Base-by-base conservation (phyloP, 1,140 invertebrate species). In the Aphelinus certus region DNA sequence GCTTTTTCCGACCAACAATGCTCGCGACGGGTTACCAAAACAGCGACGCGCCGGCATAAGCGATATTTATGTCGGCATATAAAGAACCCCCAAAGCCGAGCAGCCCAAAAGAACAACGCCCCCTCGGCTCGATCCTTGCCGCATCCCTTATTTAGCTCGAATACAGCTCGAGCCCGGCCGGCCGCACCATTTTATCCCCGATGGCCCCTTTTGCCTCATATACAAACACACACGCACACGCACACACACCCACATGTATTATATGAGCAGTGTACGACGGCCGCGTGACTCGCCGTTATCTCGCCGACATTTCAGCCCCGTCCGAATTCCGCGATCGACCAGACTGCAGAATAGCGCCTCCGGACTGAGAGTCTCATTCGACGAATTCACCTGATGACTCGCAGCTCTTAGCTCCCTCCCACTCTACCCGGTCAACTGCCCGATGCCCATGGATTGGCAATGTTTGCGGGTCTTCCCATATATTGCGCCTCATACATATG, bases 61-160 rank as follows among this genome's bases (percentile, higher is more conserved):
- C 87, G 86, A 88, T 88, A 88, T 87, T 88, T 87, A 86, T 88
- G 86, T 86, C 86, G 84, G 83, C 85, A 86, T 84, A 26, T 26
- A 87, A 87, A 87, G 84, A 82, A 81, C 81, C 83, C 83, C 81
- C 79, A 79, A 83, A 83, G 81, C 83, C 79, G 75, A 80, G 47
- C 64, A 45, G 45, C 79, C 78, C 81, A 86, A 87, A 87, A 87
- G 83, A 85, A 82, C 85, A 86, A 84, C 82, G 26, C 26, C 26
- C 26, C 26, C 26, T 26, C 80, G 51, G 66, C 62, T 66, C 55
- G 58, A 60, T 69, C 56, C 43, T 45, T 58, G 58, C 76, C 56
- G 43, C 43, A 45, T 7, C 42, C 9, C 2, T 45, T 62, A 26
- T 64, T 63, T 60, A 60, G 48, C 43, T 46, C 46, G 5, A 26